Base-by-base conservation (phyloP, 2,797 vertebrate species). In the Microctenopoma lineatum region DNA sequence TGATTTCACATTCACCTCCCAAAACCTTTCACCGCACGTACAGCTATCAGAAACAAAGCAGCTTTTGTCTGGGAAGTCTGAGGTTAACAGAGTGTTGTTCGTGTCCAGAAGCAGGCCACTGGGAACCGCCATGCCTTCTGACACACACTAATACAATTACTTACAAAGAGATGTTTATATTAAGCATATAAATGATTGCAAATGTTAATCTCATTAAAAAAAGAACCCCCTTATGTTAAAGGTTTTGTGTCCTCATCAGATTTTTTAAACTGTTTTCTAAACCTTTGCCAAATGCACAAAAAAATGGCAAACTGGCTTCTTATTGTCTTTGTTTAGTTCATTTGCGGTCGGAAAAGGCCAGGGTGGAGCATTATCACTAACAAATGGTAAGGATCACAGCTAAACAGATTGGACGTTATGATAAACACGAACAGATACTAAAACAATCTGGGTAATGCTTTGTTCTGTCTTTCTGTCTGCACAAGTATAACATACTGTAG, bases 1-100 rank as follows among this genome's bases (percentile, higher is more conserved):
- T 92, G 86, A 89, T 90, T 93, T 90, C 84, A 87, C 81, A 93
- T 93, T 92, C 92, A 91, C 85, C 84, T 89, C 76, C 83, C 61
- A 84, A 79, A 81, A 61, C 84, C 87, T 88, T 84, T 89, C 83
- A 90, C 66, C 34, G 73, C 84, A 77, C 82, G 80, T 76, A 78
- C 76, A 88, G 86, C 73, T 71, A 73, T 48, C 63, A 66, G 59
- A 80, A 77, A 93, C 90, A 93, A 94, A 91, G 89, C 74, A 47
- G 79, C 89, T 90, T 92, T 94, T 94, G 92, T 94, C 70, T 41
- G 52, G 58, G 64, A 48, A 86, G 83, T 84, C 84, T 83, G 77
- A 85, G 91, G 92, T 92, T 92, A 93, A 92, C 79, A 64, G 81
- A 90, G 84, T 82, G 75, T 85, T 86, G 81, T 80, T 83, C 80